A percentile compares a stretch with the other conserved stretches of the same genome.
Conservation (phyloP, 2,113 vertebrate genomes). For the Alectura lathami region DNA sequence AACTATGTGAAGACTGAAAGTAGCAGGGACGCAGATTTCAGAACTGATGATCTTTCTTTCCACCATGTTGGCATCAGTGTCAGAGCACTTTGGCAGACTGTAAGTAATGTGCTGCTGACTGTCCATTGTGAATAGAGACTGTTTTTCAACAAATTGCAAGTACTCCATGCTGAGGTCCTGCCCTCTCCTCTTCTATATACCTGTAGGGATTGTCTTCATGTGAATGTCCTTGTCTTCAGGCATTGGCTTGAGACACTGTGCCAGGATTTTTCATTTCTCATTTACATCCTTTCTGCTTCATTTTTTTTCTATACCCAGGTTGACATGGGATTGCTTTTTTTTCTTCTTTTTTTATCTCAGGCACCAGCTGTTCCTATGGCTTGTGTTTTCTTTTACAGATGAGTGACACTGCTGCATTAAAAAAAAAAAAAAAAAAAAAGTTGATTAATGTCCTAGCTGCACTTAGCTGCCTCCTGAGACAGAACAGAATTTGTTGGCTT, state of each 20-base stretch:
- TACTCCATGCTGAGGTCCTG: neutral
- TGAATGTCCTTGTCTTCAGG: neutral
- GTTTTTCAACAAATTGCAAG: neutral
- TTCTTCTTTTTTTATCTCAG: neutral
- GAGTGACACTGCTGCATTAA: neutral
- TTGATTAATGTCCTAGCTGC: neutral
- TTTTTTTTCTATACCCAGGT: neutral
- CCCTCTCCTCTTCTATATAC: neutral
- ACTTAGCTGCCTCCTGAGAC: neutral
- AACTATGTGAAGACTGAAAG: neutral
- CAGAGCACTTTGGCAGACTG: neutral
- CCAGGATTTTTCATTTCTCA: neutral
- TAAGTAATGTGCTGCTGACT: neutral
- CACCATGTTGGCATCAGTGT: neutral
- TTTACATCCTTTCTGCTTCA: neutral
- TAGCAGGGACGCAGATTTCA: neutral
- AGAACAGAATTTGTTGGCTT: neutral
- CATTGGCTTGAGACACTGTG: neutral
- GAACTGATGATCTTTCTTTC: neutral
- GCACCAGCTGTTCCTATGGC: neutral
- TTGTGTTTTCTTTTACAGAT: neutral
- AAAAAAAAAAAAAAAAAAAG: neutral
- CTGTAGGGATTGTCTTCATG: neutral
- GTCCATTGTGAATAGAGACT: neutral
- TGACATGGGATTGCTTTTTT: neutral